These are phyloP conservation scores for Erythrocebus patas DNA, from an alignment of 2,113 vertebrate species.

Conservation along the genomic window DNA sequence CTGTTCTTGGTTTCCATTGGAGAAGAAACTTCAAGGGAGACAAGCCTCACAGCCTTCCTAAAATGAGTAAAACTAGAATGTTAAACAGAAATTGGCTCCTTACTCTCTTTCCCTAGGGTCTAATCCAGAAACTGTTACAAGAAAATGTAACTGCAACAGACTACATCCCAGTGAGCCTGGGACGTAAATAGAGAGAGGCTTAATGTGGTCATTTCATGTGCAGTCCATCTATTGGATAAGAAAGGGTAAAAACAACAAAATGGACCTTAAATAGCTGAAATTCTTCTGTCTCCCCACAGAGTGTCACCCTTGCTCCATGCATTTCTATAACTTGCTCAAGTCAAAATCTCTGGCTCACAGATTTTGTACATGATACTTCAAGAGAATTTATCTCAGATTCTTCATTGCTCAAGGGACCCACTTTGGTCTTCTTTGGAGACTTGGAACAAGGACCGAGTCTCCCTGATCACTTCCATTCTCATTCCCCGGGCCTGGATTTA, in stretches of 20 bases:
- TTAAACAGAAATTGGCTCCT: neutral
- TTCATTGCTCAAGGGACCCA: neutral
- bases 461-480: neutral
- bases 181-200: neutral
- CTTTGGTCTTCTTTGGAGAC: neutral
- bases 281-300: constrained; percentile 65
- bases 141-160: neutral
- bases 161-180: neutral
- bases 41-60: neutral
- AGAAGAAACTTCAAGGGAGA: neutral
- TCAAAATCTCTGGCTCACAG: neutral
- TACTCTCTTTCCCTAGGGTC: neutral
- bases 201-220: neutral
- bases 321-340: neutral
- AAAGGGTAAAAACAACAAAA: neutral
- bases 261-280: constrained; percentile 11
- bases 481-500: neutral
- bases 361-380: neutral
- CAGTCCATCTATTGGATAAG: neutral
- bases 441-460: neutral
- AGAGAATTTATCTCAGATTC: neutral
- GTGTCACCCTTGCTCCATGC: constrained; percentile 53
- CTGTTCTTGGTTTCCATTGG: neutral
- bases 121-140: neutral
- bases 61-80: neutral